These are phyloP conservation scores for Zoanthus sociatus DNA, from an alignment of 92 coral and sea anemone species.

Conservation along the genomic window DNA sequence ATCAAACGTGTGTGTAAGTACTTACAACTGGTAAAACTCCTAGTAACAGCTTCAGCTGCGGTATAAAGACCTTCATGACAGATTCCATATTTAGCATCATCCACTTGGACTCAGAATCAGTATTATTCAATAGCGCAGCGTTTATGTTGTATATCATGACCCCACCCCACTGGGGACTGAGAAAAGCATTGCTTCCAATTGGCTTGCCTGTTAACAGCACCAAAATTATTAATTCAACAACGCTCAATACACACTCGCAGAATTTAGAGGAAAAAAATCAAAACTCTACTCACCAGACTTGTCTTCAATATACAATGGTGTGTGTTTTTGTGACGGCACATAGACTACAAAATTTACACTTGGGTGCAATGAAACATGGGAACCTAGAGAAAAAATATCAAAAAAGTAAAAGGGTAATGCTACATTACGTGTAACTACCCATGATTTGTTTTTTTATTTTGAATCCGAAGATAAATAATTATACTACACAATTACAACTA, in stretches of 20 bases:
- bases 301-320: constrained; percentile 77
- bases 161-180: constrained; percentile 99
- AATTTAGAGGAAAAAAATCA: not conserved
- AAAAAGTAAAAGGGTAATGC: too few species aligned
- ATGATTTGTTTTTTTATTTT: too few species aligned
- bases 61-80: constrained; percentile 75
- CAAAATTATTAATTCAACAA: not conserved
- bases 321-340: constrained; percentile 81
- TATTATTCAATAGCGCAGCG: constrained; percentile 43
- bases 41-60: constrained; percentile 85
- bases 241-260: not conserved
- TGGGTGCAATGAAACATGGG: constrained; percentile 94
- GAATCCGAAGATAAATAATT: too few species aligned
- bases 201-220: constrained; percentile 59
- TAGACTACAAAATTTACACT: constrained; percentile 91
- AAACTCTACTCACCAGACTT: constrained; percentile 72
- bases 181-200: constrained; percentile 86
- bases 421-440: too few species aligned
- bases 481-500: too few species aligned
- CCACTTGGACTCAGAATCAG: constrained; percentile 55
- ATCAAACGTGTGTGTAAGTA: not conserved
- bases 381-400: constrained; percentile 61
- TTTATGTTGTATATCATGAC: constrained; percentile 81
- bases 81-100: constrained; percentile 73
- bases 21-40: constrained; percentile 87